Evolutionary conservation across 2,113 vertebrate species (phyloP), one percentile per base, ranked within the genome.

Genomic region (Neogobius melanostomus): DNA sequence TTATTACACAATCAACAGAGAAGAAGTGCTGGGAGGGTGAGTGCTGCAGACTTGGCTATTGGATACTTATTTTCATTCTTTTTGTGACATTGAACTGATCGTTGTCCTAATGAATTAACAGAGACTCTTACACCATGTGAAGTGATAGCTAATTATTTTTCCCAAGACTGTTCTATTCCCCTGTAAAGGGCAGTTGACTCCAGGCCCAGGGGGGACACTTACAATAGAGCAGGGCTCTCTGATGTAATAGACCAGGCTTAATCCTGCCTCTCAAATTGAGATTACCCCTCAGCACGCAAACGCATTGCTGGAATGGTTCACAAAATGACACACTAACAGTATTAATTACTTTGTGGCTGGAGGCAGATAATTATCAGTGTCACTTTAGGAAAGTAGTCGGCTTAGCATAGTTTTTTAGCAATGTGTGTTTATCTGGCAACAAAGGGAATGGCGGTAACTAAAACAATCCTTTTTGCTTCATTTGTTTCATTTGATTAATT

Each of bases 1-100:
- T 75, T 94, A 92, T 21, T 99, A 98, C 68, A 92, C 90, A 0
- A 95, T 99, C 90, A 94, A 94, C 79, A 88, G 90, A 70, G 90
- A 94, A 0, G 96, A 97, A 74, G 89, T 98, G 69, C 90, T 99
- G 53, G 98, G 98, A 83, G 96, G 96, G 98, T 99, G 90, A 96
- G 96, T 72, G 63, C 16, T 17, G 62, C 6, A 12, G 46, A 36
- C 52, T 48, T 14, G 15, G 6, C 47, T 47, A 51, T 65, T 44
- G 1, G 5, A 0, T 17, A 59, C 61, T 80, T 86, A 49, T 84
- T 85, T 87, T 70, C 64, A 80, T 72, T 67, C 46, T n/a, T 16
- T 44, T 59, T 45, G 10, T 50, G 64, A 17, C 16, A 16, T 8
- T 49, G 67, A 42, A 60, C 43, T 42, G 43, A 47, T 51, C 28